phyloP scores from a whole-genome alignment of 2,888 invertebrate genomes.

The Lacanobia wlatinum region DNA sequence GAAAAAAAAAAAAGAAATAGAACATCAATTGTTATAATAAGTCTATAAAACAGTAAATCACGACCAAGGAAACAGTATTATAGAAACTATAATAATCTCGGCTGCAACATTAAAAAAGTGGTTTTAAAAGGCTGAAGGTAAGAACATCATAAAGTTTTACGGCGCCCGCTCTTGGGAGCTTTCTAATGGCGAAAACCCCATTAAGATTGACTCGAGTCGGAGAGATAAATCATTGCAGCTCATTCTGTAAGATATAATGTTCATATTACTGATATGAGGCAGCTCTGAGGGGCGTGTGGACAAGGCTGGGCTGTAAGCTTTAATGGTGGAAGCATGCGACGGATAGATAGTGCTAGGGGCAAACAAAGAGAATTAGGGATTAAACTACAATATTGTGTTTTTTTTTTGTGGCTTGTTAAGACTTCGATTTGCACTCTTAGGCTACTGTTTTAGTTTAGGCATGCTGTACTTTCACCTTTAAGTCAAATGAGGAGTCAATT shows the following conservation, averaged over 20 bases:
- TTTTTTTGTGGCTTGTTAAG: neutral
- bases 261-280: conserved; percentile 30
- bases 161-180: conserved; percentile 38
- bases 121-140: conserved; percentile 51
- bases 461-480: neutral
- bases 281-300: neutral
- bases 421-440: no score
- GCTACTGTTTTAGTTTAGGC: neutral
- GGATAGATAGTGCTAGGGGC: neutral
- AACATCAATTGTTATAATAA: neutral
- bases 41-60: neutral
- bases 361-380: neutral
- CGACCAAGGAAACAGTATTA: neutral
- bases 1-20: no score
- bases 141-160: conserved; percentile 60
- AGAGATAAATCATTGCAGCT: conserved; percentile 55
- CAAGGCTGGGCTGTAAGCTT: neutral
- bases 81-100: conserved; percentile 3
- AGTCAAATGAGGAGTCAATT: neutral
- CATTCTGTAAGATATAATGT: conserved; percentile 37
- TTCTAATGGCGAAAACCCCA: conserved; percentile 62
- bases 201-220: conserved; percentile 55
- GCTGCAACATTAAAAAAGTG: conserved; percentile 38
- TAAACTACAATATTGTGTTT: no score
- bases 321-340: neutral